Evolutionary conservation across 2,888 invertebrate species (phyloP), one percentile per base, ranked within the genome.

Genomic region (Andrena camellia): DNA sequence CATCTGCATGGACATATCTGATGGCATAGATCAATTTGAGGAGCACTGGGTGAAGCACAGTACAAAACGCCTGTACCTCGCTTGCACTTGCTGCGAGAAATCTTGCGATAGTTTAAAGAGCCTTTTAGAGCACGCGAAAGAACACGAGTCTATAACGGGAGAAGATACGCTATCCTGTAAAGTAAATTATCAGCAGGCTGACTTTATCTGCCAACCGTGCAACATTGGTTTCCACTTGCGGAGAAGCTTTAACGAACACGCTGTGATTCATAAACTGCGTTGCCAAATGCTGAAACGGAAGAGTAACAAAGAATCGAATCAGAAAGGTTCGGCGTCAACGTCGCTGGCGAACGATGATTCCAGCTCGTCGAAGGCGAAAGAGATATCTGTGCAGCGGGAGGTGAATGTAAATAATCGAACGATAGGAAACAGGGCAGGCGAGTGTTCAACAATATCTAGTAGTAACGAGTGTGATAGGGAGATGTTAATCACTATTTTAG

Each of bases 11-110:
- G 59, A 62, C 0, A 42, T 86, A 3, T 70, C 20, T 2, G 80
- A 81, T 0, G 78, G 71, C 5, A 29, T 89, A 0, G 33, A 74
- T 0, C 83, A 83, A 0, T 89, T 92, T 7, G 85, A 89, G 1
- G 68, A 84, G 0, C 92, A 92, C 63, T 92, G 91, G 90, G n/a
- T 31, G 0, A 64, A 52, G 0, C 85, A 87, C 20, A 29, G 13
- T 2, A 23, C 0, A 6, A 48, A 8, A 4, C 64, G 8, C 8
- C 59, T 75, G 5, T 17, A 13, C 0, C 83, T 80, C 10, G 26
- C 50, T 29, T 88, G 88, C 17, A 23, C 29, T 4, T 17, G 7
- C 2, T 86, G 88, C n/a, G 17, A 42, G 3, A 17, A 4, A 29
- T 13, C 29, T 23, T 52, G 31, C 4, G 0, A 33, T 2, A 75